phyloP scores from a whole-genome alignment of 2,888 invertebrate species.

The Alloscopus bannaensis region DNA sequence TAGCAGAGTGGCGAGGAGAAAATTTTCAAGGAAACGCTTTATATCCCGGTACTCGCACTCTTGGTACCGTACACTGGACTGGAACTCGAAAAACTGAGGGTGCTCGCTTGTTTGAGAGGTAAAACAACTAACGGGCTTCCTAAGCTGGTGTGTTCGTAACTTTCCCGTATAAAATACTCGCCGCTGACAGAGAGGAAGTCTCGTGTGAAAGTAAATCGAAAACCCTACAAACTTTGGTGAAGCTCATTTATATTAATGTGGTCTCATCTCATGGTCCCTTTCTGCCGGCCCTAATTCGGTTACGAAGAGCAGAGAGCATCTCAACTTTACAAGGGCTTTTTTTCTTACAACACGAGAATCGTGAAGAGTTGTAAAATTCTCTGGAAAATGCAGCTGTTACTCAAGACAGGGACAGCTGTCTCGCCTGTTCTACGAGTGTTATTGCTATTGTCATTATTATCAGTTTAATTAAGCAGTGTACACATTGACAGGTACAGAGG shows the following conservation, averaged over 20 bases:
- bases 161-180: too few species aligned
- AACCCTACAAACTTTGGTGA: constrained; percentile 44
- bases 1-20: not conserved
- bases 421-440: constrained; percentile 6
- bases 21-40: constrained; percentile 3
- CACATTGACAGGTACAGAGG: too few species aligned
- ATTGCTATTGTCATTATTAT: not conserved
- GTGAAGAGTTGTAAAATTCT: too few species aligned
- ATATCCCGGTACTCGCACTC: too few species aligned
- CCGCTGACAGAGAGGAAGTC: not conserved
- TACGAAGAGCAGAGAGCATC: not conserved
- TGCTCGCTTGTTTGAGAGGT: too few species aligned
- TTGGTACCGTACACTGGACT: too few species aligned
- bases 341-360: too few species aligned
- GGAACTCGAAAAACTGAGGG: too few species aligned
- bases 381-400: constrained; percentile 25
- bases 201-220: constrained; percentile 36
- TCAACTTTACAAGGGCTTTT: not conserved
- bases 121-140: too few species aligned
- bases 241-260: constrained; percentile 54
- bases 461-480: constrained; percentile 7
- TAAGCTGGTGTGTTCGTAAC: too few species aligned
- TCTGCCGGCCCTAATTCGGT: constrained; percentile 21
- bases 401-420: constrained; percentile 32
- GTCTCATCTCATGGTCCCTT: constrained; percentile 34